Evolutionary conservation across 1,140 invertebrate species (phyloP).

Genomic region (Scylla paramamosain): DNA sequence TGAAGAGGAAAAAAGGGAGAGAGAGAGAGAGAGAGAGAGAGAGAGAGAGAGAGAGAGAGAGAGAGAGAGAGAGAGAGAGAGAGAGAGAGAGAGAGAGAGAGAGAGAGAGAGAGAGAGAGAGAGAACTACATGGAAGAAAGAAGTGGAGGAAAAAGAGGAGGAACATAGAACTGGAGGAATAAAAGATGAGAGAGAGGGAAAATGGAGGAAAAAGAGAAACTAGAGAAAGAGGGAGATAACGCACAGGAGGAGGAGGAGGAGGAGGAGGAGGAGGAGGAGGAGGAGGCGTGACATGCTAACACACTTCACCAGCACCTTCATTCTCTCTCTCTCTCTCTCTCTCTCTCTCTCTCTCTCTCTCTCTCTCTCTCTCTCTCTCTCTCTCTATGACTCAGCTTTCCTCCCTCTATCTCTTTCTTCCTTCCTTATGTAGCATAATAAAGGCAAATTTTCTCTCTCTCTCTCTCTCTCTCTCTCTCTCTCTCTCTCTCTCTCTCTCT

Average conservation of each 20-base stretch:
- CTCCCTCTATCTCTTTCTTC: background rate
- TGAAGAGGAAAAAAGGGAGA: no score
- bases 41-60: background rate
- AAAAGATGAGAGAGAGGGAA: background rate
- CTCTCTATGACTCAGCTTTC: background rate
- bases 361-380: conserved; percentile 3
- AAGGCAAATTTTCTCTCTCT: background rate
- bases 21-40: background rate
- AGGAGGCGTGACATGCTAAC: background rate
- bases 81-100: background rate
- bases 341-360: background rate
- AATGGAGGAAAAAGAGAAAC: background rate
- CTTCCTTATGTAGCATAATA: background rate
- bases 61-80: background rate
- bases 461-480: background rate
- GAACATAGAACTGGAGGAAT: no score
- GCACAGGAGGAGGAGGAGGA: conserved; percentile 1
- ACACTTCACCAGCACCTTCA: background rate
- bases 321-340: background rate
- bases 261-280: background rate
- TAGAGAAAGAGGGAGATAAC: background rate
- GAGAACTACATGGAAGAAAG: no score
- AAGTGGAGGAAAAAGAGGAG: no score
- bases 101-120: background rate
- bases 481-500: no score